phyloP scores from a whole-genome alignment of 2,797 vertebrate species.

The Danio choprae region DNA sequence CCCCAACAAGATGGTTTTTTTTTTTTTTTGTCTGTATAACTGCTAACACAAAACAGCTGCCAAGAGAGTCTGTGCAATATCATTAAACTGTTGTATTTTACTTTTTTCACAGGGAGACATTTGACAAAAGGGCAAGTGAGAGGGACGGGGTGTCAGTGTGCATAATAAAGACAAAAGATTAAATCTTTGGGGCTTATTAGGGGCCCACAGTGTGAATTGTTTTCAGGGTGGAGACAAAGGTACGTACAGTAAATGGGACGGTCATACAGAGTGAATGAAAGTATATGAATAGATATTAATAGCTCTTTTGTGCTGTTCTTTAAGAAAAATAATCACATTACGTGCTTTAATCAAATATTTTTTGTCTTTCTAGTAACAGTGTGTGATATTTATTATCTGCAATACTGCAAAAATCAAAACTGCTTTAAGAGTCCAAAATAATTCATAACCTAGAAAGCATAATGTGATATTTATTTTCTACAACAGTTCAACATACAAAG shows the following conservation, averaged over 20 bases:
- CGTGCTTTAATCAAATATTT: background rate
- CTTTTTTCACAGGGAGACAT: background rate
- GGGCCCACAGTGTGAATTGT: slow-evolving; percentile 6
- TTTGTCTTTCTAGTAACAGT: too few relatives aligned
- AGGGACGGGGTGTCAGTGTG: background rate
- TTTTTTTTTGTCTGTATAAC: too few relatives aligned
- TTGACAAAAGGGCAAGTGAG: background rate
- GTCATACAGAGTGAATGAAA: slow-evolving; percentile 2
- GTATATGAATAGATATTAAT: background rate
- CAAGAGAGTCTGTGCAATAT: background rate
- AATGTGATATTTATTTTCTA: too few relatives aligned
- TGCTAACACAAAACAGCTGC: too few relatives aligned
- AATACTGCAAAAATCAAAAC: too few relatives aligned
- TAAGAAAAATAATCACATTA: background rate
- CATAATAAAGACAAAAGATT: slow-evolving; percentile 1
- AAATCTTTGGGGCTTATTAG: background rate
- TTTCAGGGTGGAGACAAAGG: background rate
- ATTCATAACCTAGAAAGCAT: too few relatives aligned
- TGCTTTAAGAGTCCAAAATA: too few relatives aligned
- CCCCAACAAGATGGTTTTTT: too few relatives aligned
- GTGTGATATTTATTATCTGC: too few relatives aligned
- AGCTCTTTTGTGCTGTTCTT: background rate
- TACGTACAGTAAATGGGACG: background rate
- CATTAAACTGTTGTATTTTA: background rate
- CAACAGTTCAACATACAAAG: too few relatives aligned